Evolutionary conservation across 2,888 invertebrate species (phyloP), one percentile per base, ranked within the genome.

Genomic region (Hipparchia sbordonii): DNA sequence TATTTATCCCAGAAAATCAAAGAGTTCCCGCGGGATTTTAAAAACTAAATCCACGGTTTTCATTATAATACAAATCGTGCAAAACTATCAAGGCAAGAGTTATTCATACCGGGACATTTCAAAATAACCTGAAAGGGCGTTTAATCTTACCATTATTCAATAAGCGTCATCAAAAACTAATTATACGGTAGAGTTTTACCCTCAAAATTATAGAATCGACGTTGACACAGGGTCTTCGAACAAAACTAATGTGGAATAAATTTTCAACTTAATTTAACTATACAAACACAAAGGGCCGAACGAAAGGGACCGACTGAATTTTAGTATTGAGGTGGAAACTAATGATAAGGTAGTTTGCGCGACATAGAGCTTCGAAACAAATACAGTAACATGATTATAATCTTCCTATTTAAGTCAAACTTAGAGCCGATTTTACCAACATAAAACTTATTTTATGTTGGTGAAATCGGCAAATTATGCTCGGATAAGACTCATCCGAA

Each of bases 221-320:
- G 88, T 89, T 91, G 92, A 92, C 91, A 88, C 84, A 86, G 86
- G 87, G 87, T 84, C 82, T 77, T 82, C 82, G 82, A 79, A 81
- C 82, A 84, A 82, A 84, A 87, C 89, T 89, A 89, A 92, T 91
- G 89, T 85, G 88, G 92, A 91, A 93, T 93, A 93, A 91, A 93
- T 93, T 93, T 93, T 93, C 93, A 92, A 92, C 92, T 92, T 92
- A 92, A 93, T 93, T 93, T 93, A 92, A 91, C 92, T 89, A 90
- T 81, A 87, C 90, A 91, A 92, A 92, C 92, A 92, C 85, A 88
- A 88, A 91, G 91, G 89, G 87, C 82, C 84, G 78, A 85, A 84
- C 81, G 83, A 86, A 88, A 90, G 90, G 92, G 92, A 84, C 89
- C 82, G 84, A 90, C 90, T 90, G 88, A 84, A 89, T 91, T 90